Conservation (phyloP, 1,140 invertebrate species). For the Aplysia californica region DNA sequence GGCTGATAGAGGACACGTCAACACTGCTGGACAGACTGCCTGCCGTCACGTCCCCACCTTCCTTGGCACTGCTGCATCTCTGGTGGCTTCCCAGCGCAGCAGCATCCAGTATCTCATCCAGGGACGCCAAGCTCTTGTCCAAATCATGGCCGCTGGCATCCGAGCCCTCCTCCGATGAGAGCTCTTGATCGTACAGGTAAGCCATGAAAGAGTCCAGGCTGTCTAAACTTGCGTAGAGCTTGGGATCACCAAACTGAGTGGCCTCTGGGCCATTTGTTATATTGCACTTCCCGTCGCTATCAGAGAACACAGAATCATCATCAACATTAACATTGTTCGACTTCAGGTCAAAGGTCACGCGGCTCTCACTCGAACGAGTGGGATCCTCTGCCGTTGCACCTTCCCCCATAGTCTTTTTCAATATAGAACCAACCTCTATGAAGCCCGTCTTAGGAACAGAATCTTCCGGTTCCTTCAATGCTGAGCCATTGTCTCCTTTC, state of each 20-base stretch:
- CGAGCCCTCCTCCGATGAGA: too few species aligned
- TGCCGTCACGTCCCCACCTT: background rate
- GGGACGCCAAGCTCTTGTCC: background rate
- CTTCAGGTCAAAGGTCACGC: background rate
- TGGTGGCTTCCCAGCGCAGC: background rate
- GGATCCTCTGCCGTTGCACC: background rate
- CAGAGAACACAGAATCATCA: background rate
- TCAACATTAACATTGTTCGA: background rate
- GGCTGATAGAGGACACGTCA: background rate
- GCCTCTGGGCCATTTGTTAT: background rate
- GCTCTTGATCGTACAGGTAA: too few species aligned
- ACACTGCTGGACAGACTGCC: background rate
- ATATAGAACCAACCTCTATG: conserved; percentile 29
- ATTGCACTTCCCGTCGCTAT: background rate
- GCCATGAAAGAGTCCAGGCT: conserved; percentile 30
- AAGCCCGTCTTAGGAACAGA: background rate
- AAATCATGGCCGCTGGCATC: too few species aligned
- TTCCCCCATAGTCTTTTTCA: background rate
- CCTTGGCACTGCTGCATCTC: background rate
- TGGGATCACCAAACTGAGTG: background rate
- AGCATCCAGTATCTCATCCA: background rate
- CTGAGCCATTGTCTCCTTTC: too few species aligned
- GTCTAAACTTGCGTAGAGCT: conserved; percentile 27
- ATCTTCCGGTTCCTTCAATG: too few species aligned
- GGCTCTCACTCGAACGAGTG: background rate